Conservation (phyloP, 2,113 vertebrate species). For the Polypterus senegalus region DNA sequence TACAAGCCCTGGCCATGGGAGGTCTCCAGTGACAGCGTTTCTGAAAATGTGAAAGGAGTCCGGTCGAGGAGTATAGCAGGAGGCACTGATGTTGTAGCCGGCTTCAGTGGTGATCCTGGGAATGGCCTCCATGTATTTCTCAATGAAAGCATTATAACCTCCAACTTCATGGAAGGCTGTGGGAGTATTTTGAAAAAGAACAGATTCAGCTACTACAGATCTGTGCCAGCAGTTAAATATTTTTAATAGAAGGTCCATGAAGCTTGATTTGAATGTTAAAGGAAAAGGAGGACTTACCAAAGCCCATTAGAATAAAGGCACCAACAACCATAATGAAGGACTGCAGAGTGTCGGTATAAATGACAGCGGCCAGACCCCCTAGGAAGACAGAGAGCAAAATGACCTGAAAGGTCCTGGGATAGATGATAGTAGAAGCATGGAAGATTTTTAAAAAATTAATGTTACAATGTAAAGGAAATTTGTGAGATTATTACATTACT, state of each 20-base stretch:
- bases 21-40: conserved; percentile 58
- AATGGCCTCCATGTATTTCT: conserved; percentile 66
- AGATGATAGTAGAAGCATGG: too few relatives aligned
- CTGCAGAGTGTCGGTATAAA: conserved; percentile 93
- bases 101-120: conserved; percentile 30
- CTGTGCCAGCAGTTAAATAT: neutral
- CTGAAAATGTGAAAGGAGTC: conserved; percentile 87
- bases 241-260: neutral
- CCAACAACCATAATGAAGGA: conserved; percentile 85
- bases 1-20: conserved; percentile 82
- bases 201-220: neutral
- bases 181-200: neutral
- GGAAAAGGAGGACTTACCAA: conserved; percentile 54
- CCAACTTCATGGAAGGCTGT: conserved; percentile 74
- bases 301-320: conserved; percentile 79
- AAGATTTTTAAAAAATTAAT: too few relatives aligned
- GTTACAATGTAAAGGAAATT: too few relatives aligned
- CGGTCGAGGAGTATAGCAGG: conserved; percentile 60
- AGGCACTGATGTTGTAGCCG: neutral
- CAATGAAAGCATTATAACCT: conserved; percentile 61
- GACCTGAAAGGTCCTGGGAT: too few relatives aligned
- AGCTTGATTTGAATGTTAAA: neutral
- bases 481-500: too few relatives aligned
- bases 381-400: neutral
- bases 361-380: conserved; percentile 92